These are phyloP conservation scores for Carterocephalus palaemon DNA, from an alignment of 2,888 invertebrate genomes.

Conservation along the genomic window DNA sequence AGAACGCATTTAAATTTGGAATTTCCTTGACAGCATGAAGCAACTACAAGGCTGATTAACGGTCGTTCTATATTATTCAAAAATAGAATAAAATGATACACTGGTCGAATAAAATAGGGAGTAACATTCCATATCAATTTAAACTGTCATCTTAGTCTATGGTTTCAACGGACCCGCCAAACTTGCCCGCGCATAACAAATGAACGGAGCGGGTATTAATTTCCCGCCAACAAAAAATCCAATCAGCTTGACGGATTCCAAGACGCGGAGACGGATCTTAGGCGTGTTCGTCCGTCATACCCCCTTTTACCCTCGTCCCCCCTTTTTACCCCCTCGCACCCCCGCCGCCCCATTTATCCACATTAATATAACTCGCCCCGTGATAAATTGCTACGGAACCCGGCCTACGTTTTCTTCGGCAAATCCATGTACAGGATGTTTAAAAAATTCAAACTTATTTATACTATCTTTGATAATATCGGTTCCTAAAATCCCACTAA, in stretches of 20 bases:
- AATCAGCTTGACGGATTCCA: slow-evolving; percentile 28
- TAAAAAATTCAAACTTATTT: slow-evolving; percentile 2
- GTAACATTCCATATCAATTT: too few species aligned
- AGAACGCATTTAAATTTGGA: too few species aligned
- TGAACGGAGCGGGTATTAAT: slow-evolving; percentile 14
- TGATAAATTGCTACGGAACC: slow-evolving; percentile 75
- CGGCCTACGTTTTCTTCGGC: slow-evolving; percentile 74
- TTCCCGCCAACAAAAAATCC: slow-evolving; percentile 26
- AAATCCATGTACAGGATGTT: slow-evolving; percentile 61
- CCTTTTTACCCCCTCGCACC: slow-evolving; percentile 34
- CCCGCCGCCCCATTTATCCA: slow-evolving; percentile 41
- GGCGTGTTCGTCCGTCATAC: slow-evolving; percentile 19
- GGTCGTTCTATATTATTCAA: too few species aligned
- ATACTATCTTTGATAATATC: too few species aligned
- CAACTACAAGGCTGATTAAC: too few species aligned
- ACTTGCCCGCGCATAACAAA: too few species aligned
- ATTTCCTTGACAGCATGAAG: too few species aligned
- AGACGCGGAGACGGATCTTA: slow-evolving; percentile 28
- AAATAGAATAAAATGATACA: too few species aligned
- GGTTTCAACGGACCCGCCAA: too few species aligned
- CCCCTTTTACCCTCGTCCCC: slow-evolving; percentile 33
- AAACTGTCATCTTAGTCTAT: too few species aligned
- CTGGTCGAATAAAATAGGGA: too few species aligned
- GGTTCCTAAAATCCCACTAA: too few species aligned
- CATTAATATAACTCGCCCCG: slow-evolving; percentile 76